Base-by-base conservation (phyloP, 35 echinoderm and acorn worm species). In the Stichopus chloronotus region DNA sequence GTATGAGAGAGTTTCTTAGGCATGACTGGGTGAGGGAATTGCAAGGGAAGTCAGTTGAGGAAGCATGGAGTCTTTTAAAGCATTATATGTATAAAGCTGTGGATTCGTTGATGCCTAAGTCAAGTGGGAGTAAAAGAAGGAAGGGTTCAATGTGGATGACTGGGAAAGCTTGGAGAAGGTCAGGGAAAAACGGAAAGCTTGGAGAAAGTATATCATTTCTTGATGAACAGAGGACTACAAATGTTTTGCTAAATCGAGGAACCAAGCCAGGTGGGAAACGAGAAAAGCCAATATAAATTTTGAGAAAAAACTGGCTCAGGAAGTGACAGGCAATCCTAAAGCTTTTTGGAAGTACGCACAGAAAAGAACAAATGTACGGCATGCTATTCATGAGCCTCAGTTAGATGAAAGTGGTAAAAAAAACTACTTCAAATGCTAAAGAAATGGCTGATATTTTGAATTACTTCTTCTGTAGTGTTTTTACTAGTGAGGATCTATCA, bases 261-360 rank as follows among this genome's bases (percentile, higher is more conserved):
- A 90, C 57, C 88, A 90, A 17, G 88, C 88, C 53, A 90, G 88
- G 57, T 90, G 63, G 88, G 23, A 54, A 56, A 90, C 88, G 7
- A 76, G 88, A 23, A 78, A 53, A 76, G 88, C 88, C 11, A 90
- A 87, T 77, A 90, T 63, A 19, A 69, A 76, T 7, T 90, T 90
- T 76, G 88, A 90, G 21, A 90, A 76, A n/a, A 90, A 90, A 56
- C 4, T 90, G 9, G 63, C 63, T 19, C 4, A 12, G 52, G 63
- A 90, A 72, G 63, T 78, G 11, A 90, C 74, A 53, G 25, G 11
- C 16, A 90, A 76, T 72, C 88, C 43, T 9, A 90, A 72, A 72
- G 24, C 88, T 8, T 56, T 90, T 72, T 90, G 88, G 68, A 90
- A 21, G 24, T 90, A 90, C 53, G 77, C 88, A 5, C 52, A 56